Percentiles rank a stretch among this genome's conserved stretches.
Evolutionary conservation across 1,140 invertebrate genomes (phyloP).

Genomic region (Penaeus japonicus): DNA sequence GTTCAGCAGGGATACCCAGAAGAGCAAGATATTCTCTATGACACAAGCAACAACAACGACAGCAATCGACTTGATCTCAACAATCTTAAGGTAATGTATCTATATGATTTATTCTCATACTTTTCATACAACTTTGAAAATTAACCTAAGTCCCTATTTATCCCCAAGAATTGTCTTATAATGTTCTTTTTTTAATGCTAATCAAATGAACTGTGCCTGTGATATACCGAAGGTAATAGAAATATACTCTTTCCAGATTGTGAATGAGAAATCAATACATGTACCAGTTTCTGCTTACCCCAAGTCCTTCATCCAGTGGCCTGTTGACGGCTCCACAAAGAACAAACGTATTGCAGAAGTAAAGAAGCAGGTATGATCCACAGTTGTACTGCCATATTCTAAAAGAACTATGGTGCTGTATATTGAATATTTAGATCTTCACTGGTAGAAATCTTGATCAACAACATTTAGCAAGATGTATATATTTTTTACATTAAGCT

Average conservation of each 20-base stretch:
- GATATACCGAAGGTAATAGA: neutral
- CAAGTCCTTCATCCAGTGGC: slow-evolving; percentile 58
- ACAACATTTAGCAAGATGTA: neutral
- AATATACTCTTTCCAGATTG: slow-evolving; percentile 18
- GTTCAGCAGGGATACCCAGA: neutral
- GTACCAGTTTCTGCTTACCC: slow-evolving; percentile 53
- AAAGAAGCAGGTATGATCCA: slow-evolving; percentile 53
- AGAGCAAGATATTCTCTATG: neutral
- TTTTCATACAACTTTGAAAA: neutral
- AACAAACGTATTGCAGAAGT: slow-evolving; percentile 54
- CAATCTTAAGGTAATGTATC: slow-evolving; percentile 33
- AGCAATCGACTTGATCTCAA: slow-evolving; percentile 45
- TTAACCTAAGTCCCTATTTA: neutral
- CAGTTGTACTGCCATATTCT: neutral
- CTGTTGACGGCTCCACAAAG: slow-evolving; percentile 53
- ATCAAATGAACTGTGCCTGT: neutral
- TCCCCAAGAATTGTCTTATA: neutral
- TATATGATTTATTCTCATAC: neutral
- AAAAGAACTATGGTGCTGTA: neutral
- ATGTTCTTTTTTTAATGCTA: neutral
- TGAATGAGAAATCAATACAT: slow-evolving; percentile 1
- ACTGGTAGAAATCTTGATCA: neutral
- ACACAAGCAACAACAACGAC: slow-evolving; percentile 51
- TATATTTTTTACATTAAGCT: neutral
- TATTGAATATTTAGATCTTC: neutral